Base-by-base conservation (phyloP, 2,797 vertebrate species). In the Orestias chungarensis region DNA sequence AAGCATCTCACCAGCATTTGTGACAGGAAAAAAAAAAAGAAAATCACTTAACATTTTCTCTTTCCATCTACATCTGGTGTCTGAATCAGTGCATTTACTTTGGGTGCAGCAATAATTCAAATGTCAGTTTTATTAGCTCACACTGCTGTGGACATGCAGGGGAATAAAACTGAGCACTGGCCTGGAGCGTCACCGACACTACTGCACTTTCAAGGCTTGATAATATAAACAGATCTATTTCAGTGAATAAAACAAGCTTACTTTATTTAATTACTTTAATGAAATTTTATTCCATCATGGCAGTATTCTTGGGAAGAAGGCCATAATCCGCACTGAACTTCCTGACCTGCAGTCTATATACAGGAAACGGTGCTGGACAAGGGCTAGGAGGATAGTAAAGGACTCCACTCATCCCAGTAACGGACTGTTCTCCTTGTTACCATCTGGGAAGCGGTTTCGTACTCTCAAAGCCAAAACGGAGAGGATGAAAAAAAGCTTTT, bases 101-200 rank as follows among this genome's bases (percentile, higher is more conserved):
- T 77, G 79, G 82, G 70, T 54, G 67, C 54, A 9, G 62, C 54
- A 42, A 64, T 86, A 74, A 79, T 66, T 88, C 69, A 78, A 29
- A 0, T 25, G 65, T 78, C 61, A 67, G 11, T 33, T 81, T 83
- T 87, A 81, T 75, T 59, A 80, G 73, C 66, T 68, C 66, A 82
- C 66, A 9, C 46, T 59, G 40, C 31, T 72, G 59, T 55, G 71
- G 61, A 68, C 25, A 0, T 43, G 64, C 40, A 64, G 75, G 12
- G 44, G 67, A 42, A 44, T 74, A 69, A 64, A 55, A 40, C 61
- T 14, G 62, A 82, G 49, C 31, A 6, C 27, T 23, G n/a, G 29
- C 74, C 33, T 66, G 35, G 9, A n/a, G 44, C 47, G 68, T 65
- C 71, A 68, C 62, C 55, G 50, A 52, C 74, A 49, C 18, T 1